Conservation (phyloP, 2,888 invertebrate species). For the Drosophila acutilabella region DNA sequence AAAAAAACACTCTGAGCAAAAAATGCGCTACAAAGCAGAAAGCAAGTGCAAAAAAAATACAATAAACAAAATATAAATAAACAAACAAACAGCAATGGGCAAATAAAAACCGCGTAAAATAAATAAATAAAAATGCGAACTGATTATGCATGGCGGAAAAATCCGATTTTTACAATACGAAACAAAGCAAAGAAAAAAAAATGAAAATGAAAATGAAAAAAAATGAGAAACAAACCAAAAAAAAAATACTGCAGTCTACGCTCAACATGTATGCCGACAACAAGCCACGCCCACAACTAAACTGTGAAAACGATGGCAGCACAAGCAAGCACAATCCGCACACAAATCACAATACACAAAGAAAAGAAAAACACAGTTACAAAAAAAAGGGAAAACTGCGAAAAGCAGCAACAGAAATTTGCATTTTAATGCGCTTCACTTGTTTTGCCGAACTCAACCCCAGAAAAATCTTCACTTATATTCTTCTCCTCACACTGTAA, state of each 20-base stretch:
- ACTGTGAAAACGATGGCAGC: slow-evolving; percentile 56
- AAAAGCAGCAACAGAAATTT: slow-evolving; percentile 62
- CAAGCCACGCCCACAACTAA: slow-evolving; percentile 74
- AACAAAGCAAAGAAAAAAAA: neutral
- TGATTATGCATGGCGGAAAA: slow-evolving; percentile 80
- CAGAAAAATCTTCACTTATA: slow-evolving; percentile 43
- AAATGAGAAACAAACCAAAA: neutral
- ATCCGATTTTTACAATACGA: slow-evolving; percentile 57
- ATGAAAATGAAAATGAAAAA: neutral
- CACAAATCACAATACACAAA: slow-evolving; percentile 69
- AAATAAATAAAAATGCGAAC: slow-evolving; percentile 79
- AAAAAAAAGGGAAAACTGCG: slow-evolving; percentile 44
- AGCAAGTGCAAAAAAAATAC: slow-evolving; percentile 29
- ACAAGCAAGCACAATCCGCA: slow-evolving; percentile 39
- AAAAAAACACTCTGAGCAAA: slow-evolving; percentile 20
- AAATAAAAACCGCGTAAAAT: slow-evolving; percentile 79
- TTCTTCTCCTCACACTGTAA: slow-evolving; percentile 29
- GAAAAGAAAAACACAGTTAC: slow-evolving; percentile 14
- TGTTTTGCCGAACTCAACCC: slow-evolving; percentile 60
- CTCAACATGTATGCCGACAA: slow-evolving; percentile 41
- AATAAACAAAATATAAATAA: slow-evolving; percentile 43
- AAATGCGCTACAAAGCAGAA: slow-evolving; percentile 55
- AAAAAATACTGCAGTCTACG: slow-evolving; percentile 46
- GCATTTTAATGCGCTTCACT: slow-evolving; percentile 81
- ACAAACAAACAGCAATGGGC: slow-evolving; percentile 52